Evolutionary conservation across 2,888 invertebrate genomes (phyloP).

Genomic region (Rotaria socialis): DNA sequence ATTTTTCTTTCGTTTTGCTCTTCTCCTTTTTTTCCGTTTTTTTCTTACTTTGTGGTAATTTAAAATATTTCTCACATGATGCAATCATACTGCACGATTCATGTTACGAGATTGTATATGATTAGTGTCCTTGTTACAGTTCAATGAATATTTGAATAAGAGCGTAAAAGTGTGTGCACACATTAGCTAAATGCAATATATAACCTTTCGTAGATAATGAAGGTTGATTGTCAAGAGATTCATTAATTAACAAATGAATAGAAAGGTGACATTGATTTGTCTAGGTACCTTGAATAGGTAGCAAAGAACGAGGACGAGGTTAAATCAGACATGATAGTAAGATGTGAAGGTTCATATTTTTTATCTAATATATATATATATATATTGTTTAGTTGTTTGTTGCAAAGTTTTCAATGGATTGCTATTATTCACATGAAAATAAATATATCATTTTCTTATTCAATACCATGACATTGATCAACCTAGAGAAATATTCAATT

Average conservation of each 20-base stretch:
- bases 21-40: background rate
- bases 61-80: background rate
- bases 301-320: background rate
- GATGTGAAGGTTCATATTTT: background rate
- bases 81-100: background rate
- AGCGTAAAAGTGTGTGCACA: background rate
- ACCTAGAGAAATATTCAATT: constrained; percentile 66
- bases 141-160: constrained; percentile 9
- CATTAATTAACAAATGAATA: background rate
- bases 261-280: background rate
- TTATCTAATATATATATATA: background rate
- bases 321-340: background rate
- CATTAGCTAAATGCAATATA: background rate
- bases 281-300: background rate
- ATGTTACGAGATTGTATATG: background rate
- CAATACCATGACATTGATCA: constrained; percentile 75
- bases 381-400: background rate
- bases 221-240: background rate
- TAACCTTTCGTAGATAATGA: background rate
- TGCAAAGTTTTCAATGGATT: constrained; percentile 77
- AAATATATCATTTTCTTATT: constrained; percentile 76
- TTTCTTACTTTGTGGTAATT: background rate
- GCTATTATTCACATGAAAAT: constrained; percentile 78
- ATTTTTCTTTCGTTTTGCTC: no score
- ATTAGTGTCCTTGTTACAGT: background rate